These are phyloP conservation scores for Malurus elegans DNA, from an alignment of 2,113 vertebrate genomes.

Conservation along the genomic window DNA sequence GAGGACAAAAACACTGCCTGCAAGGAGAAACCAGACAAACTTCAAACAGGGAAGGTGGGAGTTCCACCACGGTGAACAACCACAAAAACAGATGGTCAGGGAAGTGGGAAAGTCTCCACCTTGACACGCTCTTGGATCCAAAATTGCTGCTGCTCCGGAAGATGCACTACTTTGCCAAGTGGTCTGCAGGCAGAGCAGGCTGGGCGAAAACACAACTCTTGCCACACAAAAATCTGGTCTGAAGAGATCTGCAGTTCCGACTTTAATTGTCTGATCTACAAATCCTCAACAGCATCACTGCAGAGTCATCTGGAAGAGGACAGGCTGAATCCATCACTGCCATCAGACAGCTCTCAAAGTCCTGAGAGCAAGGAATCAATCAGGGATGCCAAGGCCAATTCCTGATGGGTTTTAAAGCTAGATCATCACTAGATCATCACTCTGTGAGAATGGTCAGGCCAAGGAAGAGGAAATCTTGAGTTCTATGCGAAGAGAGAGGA, in stretches of 20 bases:
- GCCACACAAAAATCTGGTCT: neutral
- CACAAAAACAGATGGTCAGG: neutral
- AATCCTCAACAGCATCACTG: neutral
- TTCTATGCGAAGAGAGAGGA: neutral
- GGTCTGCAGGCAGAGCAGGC: neutral
- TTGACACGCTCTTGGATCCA: neutral
- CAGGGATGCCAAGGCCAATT: neutral
- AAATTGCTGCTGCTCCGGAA: neutral
- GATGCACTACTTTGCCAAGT: neutral
- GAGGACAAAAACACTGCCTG: neutral
- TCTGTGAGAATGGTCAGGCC: neutral
- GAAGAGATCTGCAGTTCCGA: neutral
- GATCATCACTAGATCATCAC: neutral
- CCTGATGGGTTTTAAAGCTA: neutral
- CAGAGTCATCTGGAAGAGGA: neutral
- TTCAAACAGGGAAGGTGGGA: neutral
- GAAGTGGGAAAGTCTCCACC: neutral
- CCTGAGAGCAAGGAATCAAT: neutral
- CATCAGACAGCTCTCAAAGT: neutral
- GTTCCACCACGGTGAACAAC: neutral
- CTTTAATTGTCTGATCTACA: neutral
- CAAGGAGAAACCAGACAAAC: neutral
- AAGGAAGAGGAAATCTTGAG: neutral
- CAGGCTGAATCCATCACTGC: neutral
- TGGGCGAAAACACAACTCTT: neutral